phyloP scores from a whole-genome alignment of 2,113 vertebrate genomes.

The Pleuronectes platessa region DNA sequence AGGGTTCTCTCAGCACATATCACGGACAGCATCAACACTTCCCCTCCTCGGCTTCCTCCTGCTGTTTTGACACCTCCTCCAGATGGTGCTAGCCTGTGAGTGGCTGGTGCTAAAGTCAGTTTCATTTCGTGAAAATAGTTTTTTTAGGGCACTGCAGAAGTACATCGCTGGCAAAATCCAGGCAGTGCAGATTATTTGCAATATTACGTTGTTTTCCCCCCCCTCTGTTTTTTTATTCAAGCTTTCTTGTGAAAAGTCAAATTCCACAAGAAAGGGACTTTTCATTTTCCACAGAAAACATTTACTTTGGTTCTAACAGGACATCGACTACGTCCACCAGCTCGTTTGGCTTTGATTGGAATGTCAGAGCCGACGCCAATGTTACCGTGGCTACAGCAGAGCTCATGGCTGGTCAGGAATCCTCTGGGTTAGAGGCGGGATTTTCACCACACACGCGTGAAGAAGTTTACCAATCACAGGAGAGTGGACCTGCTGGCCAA shows the following conservation, averaged over 20 bases:
- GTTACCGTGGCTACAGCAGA: neutral
- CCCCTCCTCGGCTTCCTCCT: constrained; percentile 1
- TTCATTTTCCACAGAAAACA: neutral
- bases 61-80: constrained; percentile 38
- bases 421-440: neutral
- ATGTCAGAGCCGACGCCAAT: neutral
- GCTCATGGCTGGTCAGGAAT: neutral
- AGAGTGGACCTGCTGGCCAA: neutral
- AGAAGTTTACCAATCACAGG: neutral
- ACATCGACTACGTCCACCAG: neutral
- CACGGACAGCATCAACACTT: constrained; percentile 16
- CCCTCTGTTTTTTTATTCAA: too few species aligned
- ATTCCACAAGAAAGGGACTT: too few species aligned
- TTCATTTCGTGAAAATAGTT: neutral
- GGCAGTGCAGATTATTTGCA: too few species aligned
- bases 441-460: neutral
- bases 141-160: neutral
- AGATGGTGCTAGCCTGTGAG: neutral
- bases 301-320: too few species aligned
- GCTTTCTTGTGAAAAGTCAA: too few species aligned
- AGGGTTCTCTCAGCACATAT: constrained; percentile 24
- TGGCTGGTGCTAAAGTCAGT: constrained; percentile 15
- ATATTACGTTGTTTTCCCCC: too few species aligned
- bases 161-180: neutral
- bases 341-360: neutral